phyloP scores from a whole-genome alignment of 2,888 invertebrate species.

The Ormyrus pomaceus region DNA sequence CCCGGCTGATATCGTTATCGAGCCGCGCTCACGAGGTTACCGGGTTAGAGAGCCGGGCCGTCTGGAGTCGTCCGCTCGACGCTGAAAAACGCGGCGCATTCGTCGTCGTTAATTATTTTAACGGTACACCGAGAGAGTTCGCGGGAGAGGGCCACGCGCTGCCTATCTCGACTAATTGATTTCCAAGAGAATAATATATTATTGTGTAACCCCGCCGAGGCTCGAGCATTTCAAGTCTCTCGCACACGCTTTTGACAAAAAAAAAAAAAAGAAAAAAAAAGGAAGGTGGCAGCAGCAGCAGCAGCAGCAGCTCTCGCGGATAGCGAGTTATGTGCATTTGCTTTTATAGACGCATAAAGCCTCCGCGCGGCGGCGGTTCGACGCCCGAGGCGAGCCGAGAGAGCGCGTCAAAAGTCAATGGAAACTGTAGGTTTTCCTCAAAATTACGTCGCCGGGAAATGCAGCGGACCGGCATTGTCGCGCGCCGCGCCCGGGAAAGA shows the following conservation, averaged over 20 bases:
- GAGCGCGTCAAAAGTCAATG: slow-evolving; percentile 29
- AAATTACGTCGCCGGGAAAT: slow-evolving; percentile 30
- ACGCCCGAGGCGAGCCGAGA: background rate
- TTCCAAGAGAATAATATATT: background rate
- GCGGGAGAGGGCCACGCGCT: no score
- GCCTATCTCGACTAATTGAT: background rate
- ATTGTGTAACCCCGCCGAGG: no score
- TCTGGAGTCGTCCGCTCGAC: background rate
- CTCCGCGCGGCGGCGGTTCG: slow-evolving; percentile 10
- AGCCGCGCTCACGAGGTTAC: background rate
- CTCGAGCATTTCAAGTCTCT: no score
- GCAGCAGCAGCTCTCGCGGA: background rate
- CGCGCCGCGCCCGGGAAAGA: background rate
- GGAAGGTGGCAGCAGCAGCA: no score
- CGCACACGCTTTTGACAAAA: no score
- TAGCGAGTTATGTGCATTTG: slow-evolving; percentile 9
- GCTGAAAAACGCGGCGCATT: background rate
- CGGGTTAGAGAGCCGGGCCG: slow-evolving; percentile 14
- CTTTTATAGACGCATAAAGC: slow-evolving; percentile 14
- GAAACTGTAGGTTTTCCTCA: slow-evolving; percentile 34
- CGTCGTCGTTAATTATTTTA: background rate
- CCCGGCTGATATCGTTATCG: background rate
- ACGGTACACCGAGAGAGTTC: background rate
- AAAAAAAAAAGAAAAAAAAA: no score
- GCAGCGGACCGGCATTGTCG: slow-evolving; percentile 24